Evolutionary conservation across 2,113 vertebrate species (phyloP).

Genomic region (Ictalurus punctatus): DNA sequence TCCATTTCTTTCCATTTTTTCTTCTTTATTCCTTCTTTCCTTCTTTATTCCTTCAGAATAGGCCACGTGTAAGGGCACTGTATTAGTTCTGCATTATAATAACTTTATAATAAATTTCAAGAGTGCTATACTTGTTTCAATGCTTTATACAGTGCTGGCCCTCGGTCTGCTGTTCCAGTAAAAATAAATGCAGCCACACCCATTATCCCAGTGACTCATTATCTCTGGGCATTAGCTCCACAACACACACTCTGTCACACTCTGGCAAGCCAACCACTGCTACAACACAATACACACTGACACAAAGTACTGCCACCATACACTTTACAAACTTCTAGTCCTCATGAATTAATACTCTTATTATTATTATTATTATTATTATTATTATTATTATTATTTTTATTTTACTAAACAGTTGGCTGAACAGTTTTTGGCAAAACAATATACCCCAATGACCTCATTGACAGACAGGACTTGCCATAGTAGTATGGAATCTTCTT

Average conservation of each 20-base stretch:
- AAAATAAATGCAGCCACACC: conserved; percentile 47
- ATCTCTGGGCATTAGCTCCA: conserved; percentile 9
- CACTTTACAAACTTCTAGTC: background rate
- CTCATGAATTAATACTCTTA: background rate
- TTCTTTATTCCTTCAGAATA: background rate
- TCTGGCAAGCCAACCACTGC: background rate
- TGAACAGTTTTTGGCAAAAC: background rate
- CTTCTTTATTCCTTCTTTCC: background rate
- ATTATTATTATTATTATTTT: background rate
- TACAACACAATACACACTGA: background rate
- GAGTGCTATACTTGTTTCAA: background rate
- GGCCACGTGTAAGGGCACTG: background rate
- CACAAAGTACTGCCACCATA: background rate
- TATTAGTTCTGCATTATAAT: conserved; percentile 1
- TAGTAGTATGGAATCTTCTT: background rate
- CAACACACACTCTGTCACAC: background rate
- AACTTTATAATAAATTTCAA: background rate
- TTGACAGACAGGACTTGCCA: background rate
- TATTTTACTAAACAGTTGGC: background rate
- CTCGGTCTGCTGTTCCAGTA: conserved; percentile 7
- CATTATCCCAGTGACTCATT: conserved; percentile 33
- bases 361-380: background rate
- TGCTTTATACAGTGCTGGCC: background rate
- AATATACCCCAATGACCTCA: background rate
- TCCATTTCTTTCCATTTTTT: background rate